Evolutionary conservation across 2,113 vertebrate species (phyloP).

Genomic region (Brachionichthys hirsutus): DNA sequence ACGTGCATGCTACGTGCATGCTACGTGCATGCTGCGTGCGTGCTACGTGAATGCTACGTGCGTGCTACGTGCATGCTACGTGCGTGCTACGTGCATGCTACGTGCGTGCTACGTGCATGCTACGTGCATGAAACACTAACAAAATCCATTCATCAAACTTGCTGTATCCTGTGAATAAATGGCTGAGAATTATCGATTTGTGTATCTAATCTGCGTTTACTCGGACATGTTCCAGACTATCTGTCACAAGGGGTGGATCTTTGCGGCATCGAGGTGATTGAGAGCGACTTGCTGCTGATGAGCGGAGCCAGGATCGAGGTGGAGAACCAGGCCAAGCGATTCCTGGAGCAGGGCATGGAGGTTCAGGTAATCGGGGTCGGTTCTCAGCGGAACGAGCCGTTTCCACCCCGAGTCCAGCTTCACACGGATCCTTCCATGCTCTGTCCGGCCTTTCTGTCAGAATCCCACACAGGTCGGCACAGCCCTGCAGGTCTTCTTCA

Average conservation of each 20-base stretch:
- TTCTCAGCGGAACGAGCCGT: too few species aligned
- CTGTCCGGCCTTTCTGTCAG: constrained; percentile 59
- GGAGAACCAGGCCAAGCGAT: constrained; percentile 94
- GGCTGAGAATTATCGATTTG: too few species aligned
- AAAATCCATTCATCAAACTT: too few species aligned
- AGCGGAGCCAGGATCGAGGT: constrained; percentile 95
- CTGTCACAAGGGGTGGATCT: constrained; percentile 96
- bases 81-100: too few species aligned
- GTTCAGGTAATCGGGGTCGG: constrained; percentile 98
- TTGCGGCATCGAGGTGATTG: constrained; percentile 95
- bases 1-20: too few species aligned
- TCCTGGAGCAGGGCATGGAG: constrained; percentile 95
- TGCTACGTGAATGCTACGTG: too few species aligned
- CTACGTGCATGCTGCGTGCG: too few species aligned
- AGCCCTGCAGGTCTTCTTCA: constrained; percentile 95
- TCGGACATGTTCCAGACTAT: constrained; percentile 82
- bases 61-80: too few species aligned
- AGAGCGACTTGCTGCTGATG: constrained; percentile 94
- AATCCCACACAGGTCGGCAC: constrained; percentile 97
- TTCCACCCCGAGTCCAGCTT: too few species aligned
- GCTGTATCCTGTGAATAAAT: too few species aligned
- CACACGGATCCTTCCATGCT: not conserved
- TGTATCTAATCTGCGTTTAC: not conserved
- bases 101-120: too few species aligned
- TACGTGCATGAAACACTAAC: too few species aligned